Percentiles rank a stretch among this genome's conserved stretches.
Evolutionary conservation across 2,113 vertebrate genomes (phyloP).

Genomic region (Tyto alba): DNA sequence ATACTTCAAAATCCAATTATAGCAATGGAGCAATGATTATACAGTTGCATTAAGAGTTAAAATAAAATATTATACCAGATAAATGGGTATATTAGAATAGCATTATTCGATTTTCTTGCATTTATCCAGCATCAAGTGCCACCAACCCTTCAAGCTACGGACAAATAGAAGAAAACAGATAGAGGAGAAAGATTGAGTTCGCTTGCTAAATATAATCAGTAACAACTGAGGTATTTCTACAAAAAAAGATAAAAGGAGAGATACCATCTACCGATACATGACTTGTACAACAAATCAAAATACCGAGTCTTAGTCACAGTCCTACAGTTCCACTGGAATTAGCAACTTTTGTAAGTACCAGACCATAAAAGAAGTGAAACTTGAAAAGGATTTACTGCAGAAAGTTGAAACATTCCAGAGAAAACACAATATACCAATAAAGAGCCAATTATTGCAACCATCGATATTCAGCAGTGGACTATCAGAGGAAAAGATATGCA

Average conservation of each 20-base stretch:
- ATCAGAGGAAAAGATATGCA: conserved; percentile 5
- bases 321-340: neutral
- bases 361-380: neutral
- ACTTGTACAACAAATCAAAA: neutral
- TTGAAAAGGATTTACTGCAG: neutral
- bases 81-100: conserved; percentile 36
- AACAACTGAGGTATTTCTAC: neutral
- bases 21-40: conserved; percentile 33
- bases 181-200: neutral
- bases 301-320: neutral
- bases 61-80: conserved; percentile 46
- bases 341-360: neutral
- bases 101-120: conserved; percentile 55
- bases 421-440: conserved; percentile 27
- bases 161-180: conserved; percentile 28
- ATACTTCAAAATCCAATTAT: conserved; percentile 58
- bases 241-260: neutral
- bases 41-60: conserved; percentile 58
- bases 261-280: neutral
- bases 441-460: conserved; percentile 31
- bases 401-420: neutral
- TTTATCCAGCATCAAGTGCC: conserved; percentile 8
- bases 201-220: neutral
- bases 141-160: conserved; percentile 27
- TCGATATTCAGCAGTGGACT: neutral